Conservation (phyloP, 2,888 invertebrate genomes). For the Drosophila prostipennis region DNA sequence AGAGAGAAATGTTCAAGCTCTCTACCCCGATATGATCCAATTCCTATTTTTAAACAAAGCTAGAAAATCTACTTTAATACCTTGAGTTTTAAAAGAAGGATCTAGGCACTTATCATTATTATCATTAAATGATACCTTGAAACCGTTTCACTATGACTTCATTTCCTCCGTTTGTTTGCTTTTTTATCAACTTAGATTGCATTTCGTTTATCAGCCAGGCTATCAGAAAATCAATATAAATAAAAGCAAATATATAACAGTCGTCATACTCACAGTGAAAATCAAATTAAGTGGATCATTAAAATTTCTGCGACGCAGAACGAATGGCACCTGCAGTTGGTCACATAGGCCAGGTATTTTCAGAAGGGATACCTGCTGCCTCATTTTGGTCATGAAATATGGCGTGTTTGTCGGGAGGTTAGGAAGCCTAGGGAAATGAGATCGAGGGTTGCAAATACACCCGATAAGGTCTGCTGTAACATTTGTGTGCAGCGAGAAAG, state of each 20-base stretch:
- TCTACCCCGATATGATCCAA: too few species aligned
- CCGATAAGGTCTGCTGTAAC: constrained; percentile 34
- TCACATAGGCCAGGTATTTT: constrained; percentile 49
- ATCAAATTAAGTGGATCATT: constrained; percentile 29
- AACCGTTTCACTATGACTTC: constrained; percentile 10
- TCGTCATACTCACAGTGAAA: constrained; percentile 3
- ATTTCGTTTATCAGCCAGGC: constrained; percentile 17
- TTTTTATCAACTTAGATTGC: constrained; percentile 2
- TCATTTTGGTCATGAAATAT: constrained; percentile 53
- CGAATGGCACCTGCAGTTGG: constrained; percentile 57
- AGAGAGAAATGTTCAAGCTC: too few species aligned
- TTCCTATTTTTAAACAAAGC: background rate
- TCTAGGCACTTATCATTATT: background rate
- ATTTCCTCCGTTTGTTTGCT: constrained; percentile 6
- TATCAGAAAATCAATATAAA: constrained; percentile 36
- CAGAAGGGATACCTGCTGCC: background rate
- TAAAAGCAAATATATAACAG: constrained; percentile 11
- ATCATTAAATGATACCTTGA: constrained; percentile 2
- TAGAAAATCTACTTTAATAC: background rate
- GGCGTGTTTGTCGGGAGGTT: constrained; percentile 26
- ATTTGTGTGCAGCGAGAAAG: constrained; percentile 6
- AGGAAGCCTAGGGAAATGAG: constrained; percentile 8
- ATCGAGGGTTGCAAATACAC: constrained; percentile 42
- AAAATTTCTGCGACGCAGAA: constrained; percentile 12
- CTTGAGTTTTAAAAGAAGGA: background rate